Conservation (phyloP, 2,797 vertebrate genomes). For the Clarias pachynema region DNA sequence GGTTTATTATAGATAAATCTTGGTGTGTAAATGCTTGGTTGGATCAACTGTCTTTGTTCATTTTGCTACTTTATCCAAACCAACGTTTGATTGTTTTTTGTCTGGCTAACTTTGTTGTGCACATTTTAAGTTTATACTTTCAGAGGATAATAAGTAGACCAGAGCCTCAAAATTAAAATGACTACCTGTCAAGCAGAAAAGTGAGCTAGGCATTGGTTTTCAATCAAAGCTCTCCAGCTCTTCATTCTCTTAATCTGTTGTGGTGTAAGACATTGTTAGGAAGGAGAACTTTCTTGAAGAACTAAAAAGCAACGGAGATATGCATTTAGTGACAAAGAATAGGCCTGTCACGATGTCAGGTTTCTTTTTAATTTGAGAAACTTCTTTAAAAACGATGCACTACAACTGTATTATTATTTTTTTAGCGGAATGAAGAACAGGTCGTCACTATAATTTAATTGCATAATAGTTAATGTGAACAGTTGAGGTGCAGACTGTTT, state of each 20-base stretch:
- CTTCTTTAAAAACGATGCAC: constrained; percentile 1
- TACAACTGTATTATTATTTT: constrained; percentile 2
- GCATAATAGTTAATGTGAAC: neutral
- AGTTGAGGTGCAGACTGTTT: neutral
- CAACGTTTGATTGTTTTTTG: neutral
- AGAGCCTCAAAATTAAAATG: constrained; percentile 2
- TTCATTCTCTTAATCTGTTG: neutral
- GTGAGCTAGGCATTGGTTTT: constrained; percentile 3
- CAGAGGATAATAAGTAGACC: constrained; percentile 1
- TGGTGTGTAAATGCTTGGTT: neutral
- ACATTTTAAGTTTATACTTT: neutral
- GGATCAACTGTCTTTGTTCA: neutral
- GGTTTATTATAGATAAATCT: neutral
- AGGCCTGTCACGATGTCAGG: constrained; percentile 1
- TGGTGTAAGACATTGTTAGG: neutral
- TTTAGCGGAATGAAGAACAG: neutral
- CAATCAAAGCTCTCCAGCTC: constrained; percentile 15
- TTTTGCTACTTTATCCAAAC: neutral
- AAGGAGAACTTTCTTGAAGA: neutral
- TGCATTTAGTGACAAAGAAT: constrained; percentile 5
- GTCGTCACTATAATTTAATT: neutral
- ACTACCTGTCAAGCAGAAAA: constrained; percentile 22
- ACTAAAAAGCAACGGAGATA: neutral
- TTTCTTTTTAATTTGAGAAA: constrained; percentile 12
- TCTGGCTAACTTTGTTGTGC: neutral